These are phyloP conservation scores for Drosophila maculinotata DNA, from an alignment of 2,888 invertebrate species.

Conservation along the genomic window DNA sequence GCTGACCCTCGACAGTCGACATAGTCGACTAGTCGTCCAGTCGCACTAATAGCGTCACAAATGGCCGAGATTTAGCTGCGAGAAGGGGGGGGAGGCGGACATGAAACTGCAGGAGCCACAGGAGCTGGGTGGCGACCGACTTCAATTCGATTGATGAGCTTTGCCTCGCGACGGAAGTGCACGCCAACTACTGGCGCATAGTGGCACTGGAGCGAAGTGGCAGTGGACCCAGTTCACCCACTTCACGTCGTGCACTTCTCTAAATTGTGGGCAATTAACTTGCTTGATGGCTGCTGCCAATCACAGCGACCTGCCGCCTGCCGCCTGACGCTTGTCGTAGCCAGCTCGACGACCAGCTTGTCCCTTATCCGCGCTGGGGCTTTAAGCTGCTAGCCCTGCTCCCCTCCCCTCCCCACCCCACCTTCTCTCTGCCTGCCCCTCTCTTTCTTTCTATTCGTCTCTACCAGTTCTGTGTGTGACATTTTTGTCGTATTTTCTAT, in stretches of 20 bases:
- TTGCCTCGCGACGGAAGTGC: constrained; percentile 59
- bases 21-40: too few relatives aligned
- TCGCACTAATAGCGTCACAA: constrained; percentile 71
- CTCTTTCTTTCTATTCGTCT: too few relatives aligned
- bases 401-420: background rate
- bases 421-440: background rate
- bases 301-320: constrained; percentile 66
- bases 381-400: constrained; percentile 28
- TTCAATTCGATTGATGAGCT: constrained; percentile 78
- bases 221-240: constrained; percentile 8
- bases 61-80: constrained; percentile 73
- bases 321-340: constrained; percentile 33
- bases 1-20: constrained; percentile 24
- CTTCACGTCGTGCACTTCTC: constrained; percentile 43
- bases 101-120: background rate
- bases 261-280: constrained; percentile 82
- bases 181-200: constrained; percentile 12
- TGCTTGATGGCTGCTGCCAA: constrained; percentile 80
- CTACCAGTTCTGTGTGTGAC: constrained; percentile 32
- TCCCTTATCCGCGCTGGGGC: constrained; percentile 29
- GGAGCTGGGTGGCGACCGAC: constrained; percentile 35
- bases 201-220: background rate
- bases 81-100: background rate
- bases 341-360: constrained; percentile 30
- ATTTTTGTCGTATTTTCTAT: constrained; percentile 29